Conservation (phyloP, 2,888 invertebrate species). For the Noctuana brunneofusca region DNA sequence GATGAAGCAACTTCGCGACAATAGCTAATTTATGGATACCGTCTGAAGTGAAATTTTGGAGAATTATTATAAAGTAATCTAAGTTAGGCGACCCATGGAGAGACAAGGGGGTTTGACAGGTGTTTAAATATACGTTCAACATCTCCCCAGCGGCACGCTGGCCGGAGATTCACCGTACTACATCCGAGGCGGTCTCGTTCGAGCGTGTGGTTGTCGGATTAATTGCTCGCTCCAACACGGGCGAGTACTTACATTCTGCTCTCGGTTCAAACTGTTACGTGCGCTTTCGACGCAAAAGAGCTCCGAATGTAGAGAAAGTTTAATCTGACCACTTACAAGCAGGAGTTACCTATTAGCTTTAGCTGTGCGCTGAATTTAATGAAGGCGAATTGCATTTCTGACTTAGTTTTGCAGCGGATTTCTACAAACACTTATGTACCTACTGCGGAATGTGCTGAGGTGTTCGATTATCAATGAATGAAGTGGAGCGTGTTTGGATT, state of each 20-base stretch:
- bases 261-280: conserved; percentile 36
- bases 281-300: conserved; percentile 30
- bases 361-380: conserved; percentile 30
- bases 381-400: conserved; percentile 20
- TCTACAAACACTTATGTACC: conserved; percentile 8
- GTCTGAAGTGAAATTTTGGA: conserved; percentile 66
- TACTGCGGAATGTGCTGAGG: not conserved
- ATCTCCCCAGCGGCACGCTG: conserved; percentile 48
- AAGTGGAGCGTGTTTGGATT: conserved; percentile 8
- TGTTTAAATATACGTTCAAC: conserved; percentile 71
- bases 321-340: conserved; percentile 33
- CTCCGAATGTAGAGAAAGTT: conserved; percentile 31
- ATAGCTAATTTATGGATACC: conserved; percentile 70
- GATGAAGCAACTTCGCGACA: conserved; percentile 66
- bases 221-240: conserved; percentile 51
- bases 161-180: conserved; percentile 58
- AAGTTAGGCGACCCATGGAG: conserved; percentile 70
- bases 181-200: conserved; percentile 56
- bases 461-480: conserved; percentile 9
- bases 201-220: conserved; percentile 59
- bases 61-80: conserved; percentile 80
- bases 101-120: conserved; percentile 70
- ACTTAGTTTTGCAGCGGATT: conserved; percentile 2
- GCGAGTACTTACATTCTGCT: conserved; percentile 38
- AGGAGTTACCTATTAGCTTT: conserved; percentile 28